Conservation (phyloP, 2,113 vertebrate species). For the Prolemur simus region DNA sequence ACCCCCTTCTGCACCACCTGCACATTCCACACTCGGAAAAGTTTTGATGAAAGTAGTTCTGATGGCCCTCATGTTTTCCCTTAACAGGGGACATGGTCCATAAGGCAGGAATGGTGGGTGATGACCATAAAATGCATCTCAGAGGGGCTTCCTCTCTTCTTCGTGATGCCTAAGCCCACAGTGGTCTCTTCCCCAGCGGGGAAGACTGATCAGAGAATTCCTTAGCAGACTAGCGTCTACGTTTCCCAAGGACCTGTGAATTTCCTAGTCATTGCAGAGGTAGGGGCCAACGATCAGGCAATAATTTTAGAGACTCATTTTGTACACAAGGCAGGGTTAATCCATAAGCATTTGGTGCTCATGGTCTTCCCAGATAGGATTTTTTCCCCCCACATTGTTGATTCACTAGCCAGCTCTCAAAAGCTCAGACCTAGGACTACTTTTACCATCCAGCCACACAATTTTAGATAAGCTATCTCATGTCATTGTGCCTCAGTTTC, state of each 20-base stretch:
- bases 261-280: not conserved
- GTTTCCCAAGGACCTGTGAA: not conserved
- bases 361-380: not conserved
- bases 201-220: not conserved
- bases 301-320: not conserved
- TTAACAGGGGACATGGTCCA: too few species aligned
- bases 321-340: not conserved
- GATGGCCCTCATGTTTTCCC: not conserved
- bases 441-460: not conserved
- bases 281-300: too few species aligned
- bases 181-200: not conserved
- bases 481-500: not conserved
- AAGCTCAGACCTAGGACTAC: not conserved
- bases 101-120: fast-evolving
- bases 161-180: fast-evolving
- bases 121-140: too few species aligned
- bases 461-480: not conserved
- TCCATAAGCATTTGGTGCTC: not conserved
- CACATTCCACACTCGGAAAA: not conserved
- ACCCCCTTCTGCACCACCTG: not conserved
- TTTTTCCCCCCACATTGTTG: too few species aligned
- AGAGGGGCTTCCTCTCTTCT: not conserved
- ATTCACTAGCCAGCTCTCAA: not conserved
- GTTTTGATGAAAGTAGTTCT: not conserved
- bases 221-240: not conserved